These are phyloP conservation scores for Falco berigora DNA, from an alignment of 2,797 vertebrate species.

Conservation along the genomic window DNA sequence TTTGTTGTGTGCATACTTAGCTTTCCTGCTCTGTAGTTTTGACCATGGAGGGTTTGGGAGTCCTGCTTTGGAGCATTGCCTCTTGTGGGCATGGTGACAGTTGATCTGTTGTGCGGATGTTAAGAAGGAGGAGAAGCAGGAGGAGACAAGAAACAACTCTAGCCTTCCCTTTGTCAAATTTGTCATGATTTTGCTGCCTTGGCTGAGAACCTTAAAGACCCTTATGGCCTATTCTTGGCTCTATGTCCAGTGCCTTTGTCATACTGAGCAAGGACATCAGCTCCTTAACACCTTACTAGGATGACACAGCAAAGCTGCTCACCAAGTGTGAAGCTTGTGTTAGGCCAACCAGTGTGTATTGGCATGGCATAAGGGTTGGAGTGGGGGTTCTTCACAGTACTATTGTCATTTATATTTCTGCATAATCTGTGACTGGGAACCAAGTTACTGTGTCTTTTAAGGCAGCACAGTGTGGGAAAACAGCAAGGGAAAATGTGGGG, in stretches of 20 bases:
- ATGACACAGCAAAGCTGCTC: not conserved
- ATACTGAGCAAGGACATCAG: not conserved
- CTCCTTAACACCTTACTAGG: not conserved
- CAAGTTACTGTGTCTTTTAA: not conserved
- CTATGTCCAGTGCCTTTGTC: not conserved
- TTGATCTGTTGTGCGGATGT: not conserved
- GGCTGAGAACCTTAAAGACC: not conserved
- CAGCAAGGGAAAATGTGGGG: not conserved
- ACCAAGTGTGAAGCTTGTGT: not conserved
- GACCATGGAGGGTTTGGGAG: not conserved
- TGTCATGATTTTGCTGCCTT: not conserved
- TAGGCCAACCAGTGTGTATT: not conserved
- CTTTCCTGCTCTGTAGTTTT: not conserved
- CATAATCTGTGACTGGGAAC: not conserved
- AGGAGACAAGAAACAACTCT: not conserved
- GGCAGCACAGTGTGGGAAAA: not conserved
- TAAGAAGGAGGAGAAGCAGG: not conserved
- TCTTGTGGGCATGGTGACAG: not conserved
- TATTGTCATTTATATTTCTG: not conserved
- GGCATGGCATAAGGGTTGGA: not conserved
- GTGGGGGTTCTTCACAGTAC: not conserved
- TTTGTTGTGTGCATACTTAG: not conserved
- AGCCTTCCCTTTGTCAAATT: not conserved
- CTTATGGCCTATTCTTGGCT: not conserved
- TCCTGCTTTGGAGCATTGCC: not conserved